Evolutionary conservation across 2,888 invertebrate genomes (phyloP).

Genomic region (Amiota minor): DNA sequence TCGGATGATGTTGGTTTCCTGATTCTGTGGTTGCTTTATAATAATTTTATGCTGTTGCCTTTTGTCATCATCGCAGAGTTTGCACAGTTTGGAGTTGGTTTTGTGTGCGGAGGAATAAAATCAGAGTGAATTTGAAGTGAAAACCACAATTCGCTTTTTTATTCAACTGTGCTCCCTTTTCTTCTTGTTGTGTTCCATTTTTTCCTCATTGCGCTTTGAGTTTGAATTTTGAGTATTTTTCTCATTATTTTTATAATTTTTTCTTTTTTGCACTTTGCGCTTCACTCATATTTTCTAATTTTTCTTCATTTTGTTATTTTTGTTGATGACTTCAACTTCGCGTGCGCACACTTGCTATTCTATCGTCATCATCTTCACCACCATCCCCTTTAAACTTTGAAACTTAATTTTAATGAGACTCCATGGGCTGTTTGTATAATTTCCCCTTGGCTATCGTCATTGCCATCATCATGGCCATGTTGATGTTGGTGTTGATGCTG

Average conservation of each 20-base stretch:
- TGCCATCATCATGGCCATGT: conserved; percentile 13
- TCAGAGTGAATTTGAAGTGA: no score
- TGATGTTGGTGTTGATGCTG: conserved; percentile 28
- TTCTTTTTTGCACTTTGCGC: conserved; percentile 49
- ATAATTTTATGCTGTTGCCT: background rate
- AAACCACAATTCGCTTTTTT: conserved; percentile 10
- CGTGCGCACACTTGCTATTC: conserved; percentile 30
- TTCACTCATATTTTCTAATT: conserved; percentile 29
- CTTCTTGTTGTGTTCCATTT: conserved; percentile 14
- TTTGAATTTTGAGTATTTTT: conserved; percentile 7
- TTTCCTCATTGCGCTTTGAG: conserved; percentile 10
- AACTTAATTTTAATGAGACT: conserved; percentile 3
- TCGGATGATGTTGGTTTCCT: background rate
- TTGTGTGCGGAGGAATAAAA: no score
- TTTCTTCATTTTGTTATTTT: conserved; percentile 7
- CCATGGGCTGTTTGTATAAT: background rate
- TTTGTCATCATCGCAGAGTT: conserved; percentile 16
- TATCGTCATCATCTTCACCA: background rate
- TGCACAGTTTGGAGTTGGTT: conserved; percentile 5
- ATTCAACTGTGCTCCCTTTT: conserved; percentile 3
- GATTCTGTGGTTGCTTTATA: background rate
- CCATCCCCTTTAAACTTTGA: background rate
- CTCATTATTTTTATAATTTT: background rate
- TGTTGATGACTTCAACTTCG: conserved; percentile 25
- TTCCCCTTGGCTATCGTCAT: conserved; percentile 26